Base-by-base conservation (phyloP, 2,888 invertebrate genomes). In the Syrista parreyssii region DNA sequence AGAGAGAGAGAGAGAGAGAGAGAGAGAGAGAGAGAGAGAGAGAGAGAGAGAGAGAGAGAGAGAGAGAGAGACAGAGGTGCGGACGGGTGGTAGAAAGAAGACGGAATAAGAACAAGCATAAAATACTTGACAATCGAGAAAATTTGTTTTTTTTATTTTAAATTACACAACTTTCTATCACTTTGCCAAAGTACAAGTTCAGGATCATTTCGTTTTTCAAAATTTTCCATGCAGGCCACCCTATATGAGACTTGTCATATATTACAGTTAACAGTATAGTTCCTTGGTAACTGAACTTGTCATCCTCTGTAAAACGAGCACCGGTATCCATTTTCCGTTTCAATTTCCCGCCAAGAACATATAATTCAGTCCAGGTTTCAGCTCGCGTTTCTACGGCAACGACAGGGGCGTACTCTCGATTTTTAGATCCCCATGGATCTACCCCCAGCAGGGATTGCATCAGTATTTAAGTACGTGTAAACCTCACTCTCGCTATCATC, bases 271-370 rank as follows among this genome's bases (percentile, higher is more conserved):
- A 9, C 2, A 6, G 11, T 3, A 3, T n/a, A 68, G 78, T 36
- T 75, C 73, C 55, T 68, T 68, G 40, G 12, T 73, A 35, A 78
- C 75, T 73, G 72, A 75, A 72, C 73, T 75, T 78, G 73, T 78
- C 75, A 31, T 71, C 30, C 31, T 15, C 6, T 30, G 23, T 55
- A 55, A 55, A 55, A 2, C 55, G 55, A 55, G 30, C 15, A 33
- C 71, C 30, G 71, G 30, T 33, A 32, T 30, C 32, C 35, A 75
- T 68, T 73, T 78, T 78, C 73, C 75, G 78, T 75, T 75, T 75
- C 78, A 78, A 78, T 78, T 78, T 78, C 75, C 73, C 73, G 34
- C 68, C 71, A 75, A 78, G 75, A 72, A 78, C 75, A 78, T 75
- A 75, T 75, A 55, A 55, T 55, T 23, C 9, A 23, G 9, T 23